Evolutionary conservation across 2,113 vertebrate genomes (phyloP), one percentile per base, ranked within the genome.

Genomic region (Monopterus albus): DNA sequence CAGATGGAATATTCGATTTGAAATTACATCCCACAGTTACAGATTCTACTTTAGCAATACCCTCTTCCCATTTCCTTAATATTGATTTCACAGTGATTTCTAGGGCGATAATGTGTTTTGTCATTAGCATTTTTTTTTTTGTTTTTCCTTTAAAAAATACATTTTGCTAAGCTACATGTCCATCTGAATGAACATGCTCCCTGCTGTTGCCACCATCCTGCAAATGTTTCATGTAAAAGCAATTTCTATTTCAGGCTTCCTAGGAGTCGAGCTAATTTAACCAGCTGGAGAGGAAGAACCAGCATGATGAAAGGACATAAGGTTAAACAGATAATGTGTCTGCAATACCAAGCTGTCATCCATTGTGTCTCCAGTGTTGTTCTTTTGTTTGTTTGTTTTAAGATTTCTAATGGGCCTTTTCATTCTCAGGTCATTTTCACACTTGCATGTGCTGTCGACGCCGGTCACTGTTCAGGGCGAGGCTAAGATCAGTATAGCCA

Each of bases 311-410:
- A 83, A 88, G 87, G 87, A 92, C 91, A 84, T 36, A 59, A 91
- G 91, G 89, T 92, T 92, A 92, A 92, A 69, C 78, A 85, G 75
- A 84, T 88, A 88, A 90, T 91, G 85, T 78, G 84, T 39, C 71
- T 33, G 74, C 83, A 86, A 82, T 84, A 81, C 85, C 69, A 36
- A 68, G 67, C 77, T 79, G 79, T 75, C 64, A 70, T 73, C 31
- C 31, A 11, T 58, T 12, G 50, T 75, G 64, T 61, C 55, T n/a
- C 23, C 45, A 26, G 58, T 72, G 17, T 68, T 78, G 69, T 79
- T 82, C 28, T 64, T 88, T 81, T 81, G 67, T 86, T 86, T 84
- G 74, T 82, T 91, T 83, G 65, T 72, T 87, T 69, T 61, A 70
- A 68, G 59, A 76, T 78, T 77, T 83, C 69, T 85, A 78, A 79